Percentiles rank a stretch among this genome's conserved stretches.
phyloP scores from a whole-genome alignment of 2,113 vertebrate genomes.

The Leptocoma aspasia region DNA sequence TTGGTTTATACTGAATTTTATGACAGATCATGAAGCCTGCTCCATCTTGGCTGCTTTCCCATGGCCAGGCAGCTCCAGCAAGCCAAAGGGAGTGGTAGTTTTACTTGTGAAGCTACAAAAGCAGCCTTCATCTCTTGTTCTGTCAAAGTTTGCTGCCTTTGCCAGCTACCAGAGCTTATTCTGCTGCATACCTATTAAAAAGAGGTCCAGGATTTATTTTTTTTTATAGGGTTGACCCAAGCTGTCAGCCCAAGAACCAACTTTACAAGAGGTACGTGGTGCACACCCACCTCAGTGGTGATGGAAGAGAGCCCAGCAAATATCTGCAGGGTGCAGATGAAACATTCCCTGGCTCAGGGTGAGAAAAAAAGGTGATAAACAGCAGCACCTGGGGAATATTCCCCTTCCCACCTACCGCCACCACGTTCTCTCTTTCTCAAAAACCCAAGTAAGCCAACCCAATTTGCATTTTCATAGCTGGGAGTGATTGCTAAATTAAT shows the following conservation, averaged over 20 bases:
- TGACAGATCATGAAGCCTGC: neutral
- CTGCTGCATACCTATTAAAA: neutral
- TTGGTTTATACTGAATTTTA: neutral
- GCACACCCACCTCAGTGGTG: neutral
- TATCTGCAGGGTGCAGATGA: neutral
- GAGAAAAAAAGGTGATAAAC: slow-evolving; percentile 12
- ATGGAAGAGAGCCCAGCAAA: neutral
- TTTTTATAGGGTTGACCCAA: neutral
- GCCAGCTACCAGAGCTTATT: neutral
- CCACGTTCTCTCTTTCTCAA: neutral
- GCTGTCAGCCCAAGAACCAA: neutral
- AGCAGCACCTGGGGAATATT: neutral
- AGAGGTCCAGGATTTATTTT: neutral
- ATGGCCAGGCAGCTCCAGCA: neutral
- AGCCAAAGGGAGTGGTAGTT: neutral
- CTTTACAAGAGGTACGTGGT: neutral
- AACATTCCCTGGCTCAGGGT: neutral
- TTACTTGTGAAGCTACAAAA: neutral
- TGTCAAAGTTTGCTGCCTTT: neutral
- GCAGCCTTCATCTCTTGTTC: neutral
- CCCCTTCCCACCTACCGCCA: neutral
- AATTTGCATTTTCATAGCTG: slow-evolving; percentile 29
- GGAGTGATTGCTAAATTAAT: slow-evolving; percentile 9
- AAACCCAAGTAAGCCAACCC: slow-evolving; percentile 43
- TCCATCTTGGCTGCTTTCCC: neutral